Evolutionary conservation across 2,797 vertebrate species (phyloP).

Genomic region (Halcyon chelicuti): DNA sequence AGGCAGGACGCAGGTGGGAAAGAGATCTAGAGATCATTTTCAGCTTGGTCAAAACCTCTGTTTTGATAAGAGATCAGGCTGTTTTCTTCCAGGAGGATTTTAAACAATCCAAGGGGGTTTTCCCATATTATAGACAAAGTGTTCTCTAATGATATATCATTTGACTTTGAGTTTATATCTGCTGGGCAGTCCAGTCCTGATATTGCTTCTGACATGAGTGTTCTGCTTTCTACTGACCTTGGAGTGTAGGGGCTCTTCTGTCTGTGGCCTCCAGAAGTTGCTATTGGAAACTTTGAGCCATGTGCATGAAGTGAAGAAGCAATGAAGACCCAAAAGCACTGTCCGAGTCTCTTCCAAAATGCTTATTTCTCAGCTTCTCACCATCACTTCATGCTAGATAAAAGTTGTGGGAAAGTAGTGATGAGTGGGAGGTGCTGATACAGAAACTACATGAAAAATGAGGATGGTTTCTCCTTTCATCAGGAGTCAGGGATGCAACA

Average conservation of each 20-base stretch:
- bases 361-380: neutral
- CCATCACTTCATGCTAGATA: neutral
- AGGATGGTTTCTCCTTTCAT: neutral
- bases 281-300: neutral
- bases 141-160: neutral
- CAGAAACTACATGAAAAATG: neutral
- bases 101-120: neutral
- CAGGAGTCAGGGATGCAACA: neutral
- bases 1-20: neutral
- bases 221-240: neutral
- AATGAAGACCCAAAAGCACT: neutral
- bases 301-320: neutral
- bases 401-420: neutral
- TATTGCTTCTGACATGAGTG: neutral
- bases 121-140: neutral
- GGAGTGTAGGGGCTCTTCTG: neutral
- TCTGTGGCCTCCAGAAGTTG: neutral
- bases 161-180: neutral
- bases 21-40: neutral
- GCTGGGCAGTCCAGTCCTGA: neutral
- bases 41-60: neutral
- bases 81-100: neutral
- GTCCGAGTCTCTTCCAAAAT: neutral
- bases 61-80: neutral
- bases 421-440: neutral